These are phyloP conservation scores for Jacana jacana DNA, from an alignment of 2,113 vertebrate species.

Conservation along the genomic window DNA sequence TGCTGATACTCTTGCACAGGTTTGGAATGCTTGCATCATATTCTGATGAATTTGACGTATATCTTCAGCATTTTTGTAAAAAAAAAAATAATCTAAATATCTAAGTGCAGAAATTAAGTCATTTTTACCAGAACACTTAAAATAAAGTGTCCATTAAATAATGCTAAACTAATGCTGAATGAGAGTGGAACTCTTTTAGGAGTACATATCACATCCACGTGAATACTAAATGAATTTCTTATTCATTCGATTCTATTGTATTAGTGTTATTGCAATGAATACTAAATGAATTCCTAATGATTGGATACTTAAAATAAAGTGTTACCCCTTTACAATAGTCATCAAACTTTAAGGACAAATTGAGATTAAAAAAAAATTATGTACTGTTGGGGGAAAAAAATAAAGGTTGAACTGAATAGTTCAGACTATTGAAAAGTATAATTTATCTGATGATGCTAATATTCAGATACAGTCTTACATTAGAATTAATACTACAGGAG, in stretches of 20 bases:
- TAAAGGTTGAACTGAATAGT: not conserved
- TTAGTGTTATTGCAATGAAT: constrained; percentile 72
- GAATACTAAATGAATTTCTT: constrained; percentile 67
- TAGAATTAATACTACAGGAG: constrained; percentile 75
- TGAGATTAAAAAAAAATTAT: constrained; percentile 25
- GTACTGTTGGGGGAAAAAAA: not conserved
- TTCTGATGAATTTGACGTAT: not conserved
- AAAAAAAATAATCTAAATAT: not conserved
- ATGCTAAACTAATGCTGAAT: constrained; percentile 47
- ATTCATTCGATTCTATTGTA: constrained; percentile 64
- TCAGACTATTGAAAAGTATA: constrained; percentile 56
- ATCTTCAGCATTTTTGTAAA: not conserved
- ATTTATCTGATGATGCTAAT: constrained; percentile 72
- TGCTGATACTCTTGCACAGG: not conserved
- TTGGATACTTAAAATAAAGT: constrained; percentile 72
- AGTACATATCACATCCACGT: constrained; percentile 49
- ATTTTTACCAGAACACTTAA: constrained; percentile 49
- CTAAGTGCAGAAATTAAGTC: constrained; percentile 31
- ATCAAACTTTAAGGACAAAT: constrained; percentile 62
- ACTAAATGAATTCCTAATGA: constrained; percentile 72
- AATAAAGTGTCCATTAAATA: constrained; percentile 67
- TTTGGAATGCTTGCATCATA: not conserved
- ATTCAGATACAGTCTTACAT: constrained; percentile 70
- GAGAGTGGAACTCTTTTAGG: constrained; percentile 49
- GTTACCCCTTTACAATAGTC: constrained; percentile 65